phyloP scores from a whole-genome alignment of 2,113 vertebrate genomes.

The Anser cygnoides region DNA sequence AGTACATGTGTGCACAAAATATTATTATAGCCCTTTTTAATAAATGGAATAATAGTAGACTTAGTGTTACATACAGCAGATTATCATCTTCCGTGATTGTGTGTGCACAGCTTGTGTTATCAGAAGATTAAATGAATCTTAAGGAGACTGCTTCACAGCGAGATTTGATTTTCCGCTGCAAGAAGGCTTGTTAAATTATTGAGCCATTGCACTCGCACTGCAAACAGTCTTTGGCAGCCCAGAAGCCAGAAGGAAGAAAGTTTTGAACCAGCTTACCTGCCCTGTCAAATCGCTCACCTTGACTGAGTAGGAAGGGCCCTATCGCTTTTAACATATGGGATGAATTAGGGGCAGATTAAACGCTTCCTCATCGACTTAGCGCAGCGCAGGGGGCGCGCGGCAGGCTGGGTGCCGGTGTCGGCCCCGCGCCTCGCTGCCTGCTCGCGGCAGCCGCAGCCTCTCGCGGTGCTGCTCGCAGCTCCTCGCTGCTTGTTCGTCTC shows the following conservation, averaged over 20 bases:
- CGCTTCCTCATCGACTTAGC: neutral
- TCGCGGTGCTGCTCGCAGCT: neutral
- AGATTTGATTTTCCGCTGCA: slow-evolving; percentile 25
- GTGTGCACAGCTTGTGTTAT: slow-evolving; percentile 42
- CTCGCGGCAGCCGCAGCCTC: neutral
- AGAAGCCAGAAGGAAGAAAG: neutral
- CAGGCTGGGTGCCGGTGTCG: fast-evolving
- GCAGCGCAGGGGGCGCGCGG: neutral
- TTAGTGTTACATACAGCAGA: slow-evolving; percentile 35
- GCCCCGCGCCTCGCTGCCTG: neutral
- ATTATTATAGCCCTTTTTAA: slow-evolving; percentile 11
- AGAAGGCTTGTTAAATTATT: neutral
- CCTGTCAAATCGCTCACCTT: slow-evolving; percentile 9
- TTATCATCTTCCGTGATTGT: slow-evolving; percentile 54
- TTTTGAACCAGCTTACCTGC: neutral
- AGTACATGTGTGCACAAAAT: neutral
- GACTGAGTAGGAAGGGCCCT: neutral
- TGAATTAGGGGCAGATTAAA: slow-evolving; percentile 1
- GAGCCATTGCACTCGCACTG: neutral
- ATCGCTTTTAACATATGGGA: neutral
- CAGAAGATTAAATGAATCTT: slow-evolving; percentile 60
- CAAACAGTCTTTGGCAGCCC: neutral
- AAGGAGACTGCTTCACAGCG: slow-evolving; percentile 3
- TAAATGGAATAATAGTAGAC: slow-evolving; percentile 59
- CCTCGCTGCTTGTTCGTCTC: neutral